These are phyloP conservation scores for Cheilosia vernalis DNA, from an alignment of 2,888 invertebrate genomes.

Conservation along the genomic window DNA sequence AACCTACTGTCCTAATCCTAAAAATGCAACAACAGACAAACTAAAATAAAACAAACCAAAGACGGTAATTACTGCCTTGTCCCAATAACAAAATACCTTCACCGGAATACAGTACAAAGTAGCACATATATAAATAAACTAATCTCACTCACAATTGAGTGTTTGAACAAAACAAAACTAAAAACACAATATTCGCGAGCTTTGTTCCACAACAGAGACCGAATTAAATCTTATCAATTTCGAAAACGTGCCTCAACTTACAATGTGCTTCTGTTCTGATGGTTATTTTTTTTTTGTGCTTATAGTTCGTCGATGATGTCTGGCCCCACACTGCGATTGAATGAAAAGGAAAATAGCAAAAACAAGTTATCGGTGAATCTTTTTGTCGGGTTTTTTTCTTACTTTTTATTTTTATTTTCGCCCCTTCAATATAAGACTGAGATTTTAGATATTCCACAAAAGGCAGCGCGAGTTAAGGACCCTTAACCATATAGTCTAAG, in stretches of 20 bases:
- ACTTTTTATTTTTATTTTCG: background rate
- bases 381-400: background rate
- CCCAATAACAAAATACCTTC: slow-evolving; percentile 14
- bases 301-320: slow-evolving; percentile 16
- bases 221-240: slow-evolving; percentile 47
- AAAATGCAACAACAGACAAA: background rate
- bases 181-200: no score
- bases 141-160: background rate
- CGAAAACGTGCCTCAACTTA: slow-evolving; percentile 53
- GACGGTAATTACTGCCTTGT: slow-evolving; percentile 24
- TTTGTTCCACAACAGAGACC: slow-evolving; percentile 32
- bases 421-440: background rate
- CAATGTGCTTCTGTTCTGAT: slow-evolving; percentile 5
- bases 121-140: slow-evolving; percentile 32
- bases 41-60: slow-evolving; percentile 20
- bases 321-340: slow-evolving; percentile 29
- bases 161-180: no score
- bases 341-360: no score
- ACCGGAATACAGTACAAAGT: slow-evolving; percentile 20
- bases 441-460: slow-evolving; percentile 22
- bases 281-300: slow-evolving; percentile 10
- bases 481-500: no score
- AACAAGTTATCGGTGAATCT: slow-evolving; percentile 7
- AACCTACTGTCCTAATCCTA: no score
- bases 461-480: no score